Base-by-base conservation (phyloP, 2,888 invertebrate genomes). In the Omphaloscelis lunosa region DNA sequence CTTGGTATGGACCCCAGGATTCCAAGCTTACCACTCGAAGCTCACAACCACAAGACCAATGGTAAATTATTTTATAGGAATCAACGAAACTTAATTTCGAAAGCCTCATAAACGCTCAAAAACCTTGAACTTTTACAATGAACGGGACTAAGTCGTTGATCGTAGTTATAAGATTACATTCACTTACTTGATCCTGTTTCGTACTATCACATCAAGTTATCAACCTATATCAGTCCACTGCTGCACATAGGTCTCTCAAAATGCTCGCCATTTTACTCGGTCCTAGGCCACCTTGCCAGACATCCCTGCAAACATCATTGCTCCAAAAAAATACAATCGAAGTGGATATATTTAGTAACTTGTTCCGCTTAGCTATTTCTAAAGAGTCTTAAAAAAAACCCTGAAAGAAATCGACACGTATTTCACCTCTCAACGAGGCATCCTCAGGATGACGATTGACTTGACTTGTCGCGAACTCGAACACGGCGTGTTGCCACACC, bases 71-170 rank as follows among this genome's bases (percentile, higher is more conserved):
- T 67, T n/a, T 51, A 67, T n/a, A 68, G 34, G 41, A 77, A 82
- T 62, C 34, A 34, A 58, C 11, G n/a, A 51, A 45, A 56, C 2
- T 56, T 71, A 67, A 62, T 62, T 74, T 68, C 70, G 70, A 83
- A 80, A 83, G 72, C 29, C 34, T 63, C 27, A 65, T 69, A 72
- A 75, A 45, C 51, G 29, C 4, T 59, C 5, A 53, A 29, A 15
- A 70, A 74, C 83, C 84, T 84, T 84, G 83, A 84, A 84, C 84
- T 84, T 84, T 81, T 70, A 61, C 63, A 41, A 63, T 58, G 65
- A 74, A 74, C 71, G 48, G 69, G 68, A 77, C 78, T 79, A 74
- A 83, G 56, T 48, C 12, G 77, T 72, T 65, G 74, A 84, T 84
- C 59, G 59, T 12, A 41, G 62, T 41, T 53, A 5, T 34, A 56